Base-by-base conservation (phyloP, 2,888 invertebrate genomes). In the Altica lythri region DNA sequence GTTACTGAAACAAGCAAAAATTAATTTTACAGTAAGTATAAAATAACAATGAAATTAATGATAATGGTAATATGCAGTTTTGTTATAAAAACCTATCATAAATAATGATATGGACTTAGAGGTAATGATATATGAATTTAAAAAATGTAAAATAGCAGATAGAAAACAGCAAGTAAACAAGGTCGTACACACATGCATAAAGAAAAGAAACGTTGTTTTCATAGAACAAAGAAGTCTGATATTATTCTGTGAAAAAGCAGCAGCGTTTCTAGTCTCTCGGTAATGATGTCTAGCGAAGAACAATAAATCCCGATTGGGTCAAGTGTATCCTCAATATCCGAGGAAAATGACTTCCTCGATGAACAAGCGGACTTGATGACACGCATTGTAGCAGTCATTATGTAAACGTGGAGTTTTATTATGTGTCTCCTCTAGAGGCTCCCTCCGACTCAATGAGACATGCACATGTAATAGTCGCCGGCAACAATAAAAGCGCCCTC, bases 291-390 rank as follows among this genome's bases (percentile, higher is more conserved):
- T 60, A 57, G 56, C 62, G 54, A 53, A 59, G 66, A 66, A 69
- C 68, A 69, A 68, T 69, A 68, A 68, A 69, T 67, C 63, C 66
- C 64, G 65, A 67, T 67, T 64, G 71, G 69, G 70, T 71, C 71
- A 71, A 70, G 71, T 71, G 66, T 63, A 64, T 63, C 66, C 64
- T 66, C 71, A 66, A 69, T 69, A 71, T 72, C 71, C 68, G 69
- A 71, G 70, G 68, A 69, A 74, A 74, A 73, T 72, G 72, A 74
- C 74, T 75, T 75, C 75, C 75, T 73, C 68, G 66, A 66, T 68
- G 75, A 74, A 75, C 74, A 75, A 75, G 73, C 69, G 69, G 61
- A 68, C 68, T 70, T 75, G 74, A 75, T 75, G 74, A 74, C 73
- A 72, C 69, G 71, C 71, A 73, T 74, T 75, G 73, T 75, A 68